Evolutionary conservation across 2,113 vertebrate genomes (phyloP), one percentile per base, ranked within the genome.

Genomic region (Propithecus coquereli): DNA sequence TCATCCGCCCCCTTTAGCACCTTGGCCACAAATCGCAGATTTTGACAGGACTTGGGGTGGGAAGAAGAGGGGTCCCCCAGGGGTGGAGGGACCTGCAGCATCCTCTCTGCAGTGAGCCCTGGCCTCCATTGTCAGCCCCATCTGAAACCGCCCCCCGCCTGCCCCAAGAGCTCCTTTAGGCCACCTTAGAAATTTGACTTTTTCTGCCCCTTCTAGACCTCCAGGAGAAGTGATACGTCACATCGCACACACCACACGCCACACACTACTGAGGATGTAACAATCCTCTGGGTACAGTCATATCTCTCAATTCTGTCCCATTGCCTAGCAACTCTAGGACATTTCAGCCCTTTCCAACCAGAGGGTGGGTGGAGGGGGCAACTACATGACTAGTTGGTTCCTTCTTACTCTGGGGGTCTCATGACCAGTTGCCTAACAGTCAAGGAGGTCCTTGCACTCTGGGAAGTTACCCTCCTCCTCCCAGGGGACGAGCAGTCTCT

Each of bases 301-400:
- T 92, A 82, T 92, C 82, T 84, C 66, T 84, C 92, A 90, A 96
- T 94, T 91, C 92, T 50, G 43, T 94, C 83, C 68, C 0, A 80
- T 98, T 98, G 97, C 96, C 87, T 97, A 97, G 96, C 97, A 97
- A 97, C 96, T 34, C 45, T 63, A 84, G 91, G 94, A 81, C 96
- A 95, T 93, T 93, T 77, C 95, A 87, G 95, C 95, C 94, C 91
- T 98, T 96, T 76, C 65, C 90, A 96, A 57, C 63, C 93, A 79
- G 74, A 91, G 50, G 84, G 87, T 96, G 85, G 82, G 91, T 79
- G 73, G 89, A 94, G 34, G 68, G 86, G 93, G 74, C 92, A 83
- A 43, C n/a, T 71, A 52, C 20, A 25, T 47, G 96, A 91, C 61
- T 80, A 73, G n/a, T 89, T 93, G 90, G 80, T 54, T 59, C 47